Percentiles rank a stretch among this genome's conserved stretches.
Evolutionary conservation across 2,888 invertebrate species (phyloP).

Genomic region (Acronicta alni): DNA sequence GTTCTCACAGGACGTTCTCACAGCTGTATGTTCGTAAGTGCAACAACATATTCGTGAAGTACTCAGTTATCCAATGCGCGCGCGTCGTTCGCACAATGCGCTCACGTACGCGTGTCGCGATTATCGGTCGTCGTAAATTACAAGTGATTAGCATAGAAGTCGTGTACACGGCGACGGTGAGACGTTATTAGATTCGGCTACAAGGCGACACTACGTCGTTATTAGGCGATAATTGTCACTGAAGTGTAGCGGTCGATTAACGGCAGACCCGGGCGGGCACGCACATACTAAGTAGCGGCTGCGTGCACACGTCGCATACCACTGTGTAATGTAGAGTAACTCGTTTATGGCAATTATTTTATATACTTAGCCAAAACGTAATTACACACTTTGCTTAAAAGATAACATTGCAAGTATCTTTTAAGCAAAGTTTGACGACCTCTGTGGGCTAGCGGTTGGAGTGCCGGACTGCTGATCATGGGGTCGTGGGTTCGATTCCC

Average conservation of each 20-base stretch:
- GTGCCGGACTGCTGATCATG: no score
- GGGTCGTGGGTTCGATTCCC: no score
- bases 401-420: not conserved
- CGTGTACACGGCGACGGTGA: constrained; percentile 73
- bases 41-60: constrained; percentile 60
- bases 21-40: constrained; percentile 52
- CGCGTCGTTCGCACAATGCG: constrained; percentile 79
- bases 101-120: constrained; percentile 87
- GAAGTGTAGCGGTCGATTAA: constrained; percentile 86
- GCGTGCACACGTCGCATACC: constrained; percentile 64
- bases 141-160: constrained; percentile 85
- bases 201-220: constrained; percentile 79
- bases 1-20: constrained; percentile 71
- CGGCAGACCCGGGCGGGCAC: constrained; percentile 73
- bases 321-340: constrained; percentile 46
- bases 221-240: constrained; percentile 86
- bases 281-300: constrained; percentile 75
- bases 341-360: constrained; percentile 52
- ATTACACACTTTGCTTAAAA: not conserved
- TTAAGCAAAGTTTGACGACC: no score
- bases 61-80: constrained; percentile 61
- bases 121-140: constrained; percentile 87
- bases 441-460: no score
- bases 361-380: constrained; percentile 12
- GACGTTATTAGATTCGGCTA: constrained; percentile 84